Conservation (phyloP, 2,888 invertebrate species). For the Leptinotarsa juncta region DNA sequence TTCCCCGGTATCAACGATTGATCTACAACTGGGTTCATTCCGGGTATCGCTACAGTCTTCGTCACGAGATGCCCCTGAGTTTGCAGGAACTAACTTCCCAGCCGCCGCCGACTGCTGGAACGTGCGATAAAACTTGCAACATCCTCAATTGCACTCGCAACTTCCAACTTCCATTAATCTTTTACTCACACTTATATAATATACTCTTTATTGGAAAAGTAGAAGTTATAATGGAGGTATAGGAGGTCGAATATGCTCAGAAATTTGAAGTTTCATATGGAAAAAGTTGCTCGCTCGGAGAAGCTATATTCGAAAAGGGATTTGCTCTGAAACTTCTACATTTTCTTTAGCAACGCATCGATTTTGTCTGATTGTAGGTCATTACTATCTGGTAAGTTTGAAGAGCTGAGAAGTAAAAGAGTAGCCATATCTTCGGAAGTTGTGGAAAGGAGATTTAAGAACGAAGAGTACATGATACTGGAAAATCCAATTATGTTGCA, state of each 20-base stretch:
- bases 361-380: too few species aligned
- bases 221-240: constrained; percentile 6
- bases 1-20: neutral
- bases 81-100: constrained; percentile 31
- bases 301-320: neutral
- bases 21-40: neutral
- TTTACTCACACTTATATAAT: constrained; percentile 32
- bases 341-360: too few species aligned
- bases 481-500: too few species aligned
- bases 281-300: neutral
- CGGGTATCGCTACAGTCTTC: constrained; percentile 17
- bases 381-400: too few species aligned
- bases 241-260: neutral
- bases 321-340: neutral
- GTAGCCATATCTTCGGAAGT: too few species aligned
- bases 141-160: constrained; percentile 30
- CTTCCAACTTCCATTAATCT: constrained; percentile 35
- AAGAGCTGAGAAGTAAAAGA: too few species aligned
- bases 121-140: constrained; percentile 39
- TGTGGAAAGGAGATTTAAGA: too few species aligned
- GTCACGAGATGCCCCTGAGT: constrained; percentile 25
- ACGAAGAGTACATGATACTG: too few species aligned
- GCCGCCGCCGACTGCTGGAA: constrained; percentile 30
- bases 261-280: constrained; percentile 17
- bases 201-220: constrained; percentile 19